Evolutionary conservation across 1,140 invertebrate species (phyloP), one percentile per base, ranked within the genome.

Genomic region (Drosophila persimilis): DNA sequence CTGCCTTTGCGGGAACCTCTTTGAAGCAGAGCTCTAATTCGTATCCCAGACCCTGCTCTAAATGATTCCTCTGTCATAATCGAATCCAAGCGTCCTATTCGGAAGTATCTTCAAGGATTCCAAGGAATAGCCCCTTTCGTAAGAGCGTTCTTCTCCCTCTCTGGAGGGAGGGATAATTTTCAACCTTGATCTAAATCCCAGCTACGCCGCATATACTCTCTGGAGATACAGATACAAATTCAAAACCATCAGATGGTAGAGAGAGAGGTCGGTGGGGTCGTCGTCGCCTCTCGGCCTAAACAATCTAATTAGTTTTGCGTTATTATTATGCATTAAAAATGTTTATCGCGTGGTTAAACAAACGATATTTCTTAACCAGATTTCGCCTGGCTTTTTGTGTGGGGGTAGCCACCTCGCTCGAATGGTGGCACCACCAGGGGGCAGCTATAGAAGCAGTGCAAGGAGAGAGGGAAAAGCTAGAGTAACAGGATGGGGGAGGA

Each of bases 241-340:
- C 26, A 29, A 29, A 29, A 6, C 0, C 26, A 29, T 29, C 29
- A 29, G 31, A 9, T 9, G 8, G 8, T 2, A 0, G 31, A 2
- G 31, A 9, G 31, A 63, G 62, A 63, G 63, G 5, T 26, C 62
- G 57, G 6, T 8, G 54, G 26, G 45, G 9, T 13, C 43, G 26
- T 53, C 47, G 35, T 47, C 48, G 50, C 20, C 45, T 64, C 50
- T 51, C 48, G 20, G 45, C 47, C 26, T 44, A 50, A 73, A 58
- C 52, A 56, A 75, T 75, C 73, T 75, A 74, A 66, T 74, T 66
- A 66, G 55, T 60, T 74, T 75, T 74, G 62, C 62, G 51, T 64
- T 67, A 75, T 75, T 75, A 75, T 74, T 74, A 75, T 75, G 73
- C 73, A 75, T 75, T 75, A 75, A 75, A 75, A 74, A 75, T 75